Percentiles rank a stretch among this genome's conserved stretches.
Evolutionary conservation across 2,888 invertebrate genomes (phyloP).

Genomic region (Ochropleura leucogaster): DNA sequence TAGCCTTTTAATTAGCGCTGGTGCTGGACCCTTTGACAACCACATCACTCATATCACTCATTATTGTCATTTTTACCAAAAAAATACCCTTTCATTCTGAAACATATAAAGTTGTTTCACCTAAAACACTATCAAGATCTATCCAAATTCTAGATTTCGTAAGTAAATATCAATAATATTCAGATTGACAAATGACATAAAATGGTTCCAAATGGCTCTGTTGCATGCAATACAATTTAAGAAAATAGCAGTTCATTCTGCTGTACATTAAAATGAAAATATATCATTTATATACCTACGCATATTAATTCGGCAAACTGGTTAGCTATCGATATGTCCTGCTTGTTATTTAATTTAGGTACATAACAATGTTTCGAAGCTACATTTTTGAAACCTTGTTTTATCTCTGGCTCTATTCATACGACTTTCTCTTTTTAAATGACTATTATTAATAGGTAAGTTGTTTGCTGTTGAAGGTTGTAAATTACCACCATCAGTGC

Average conservation of each 20-base stretch:
- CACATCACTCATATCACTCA: neutral
- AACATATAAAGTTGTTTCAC: neutral
- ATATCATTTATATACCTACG: neutral
- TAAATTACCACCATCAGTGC: neutral
- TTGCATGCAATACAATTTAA: neutral
- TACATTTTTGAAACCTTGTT: constrained; percentile 9
- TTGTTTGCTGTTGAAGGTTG: neutral
- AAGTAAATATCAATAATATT: neutral
- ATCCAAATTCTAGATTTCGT: neutral
- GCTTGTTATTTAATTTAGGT: constrained; percentile 9
- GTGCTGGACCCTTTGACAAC: neutral
- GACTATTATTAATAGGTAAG: neutral
- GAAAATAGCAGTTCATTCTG: constrained; percentile 1
- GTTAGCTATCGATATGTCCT: constrained; percentile 30
- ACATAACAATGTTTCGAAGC: neutral
- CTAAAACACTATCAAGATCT: neutral
- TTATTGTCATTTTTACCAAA: neutral
- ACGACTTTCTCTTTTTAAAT: constrained; percentile 24
- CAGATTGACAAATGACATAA: neutral
- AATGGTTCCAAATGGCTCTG: neutral
- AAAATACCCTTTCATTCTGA: neutral
- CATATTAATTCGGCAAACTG: constrained; percentile 33
- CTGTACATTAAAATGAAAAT: constrained; percentile 6
- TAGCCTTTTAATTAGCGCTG: too few species aligned
- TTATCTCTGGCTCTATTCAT: constrained; percentile 15